phyloP scores from a whole-genome alignment of 2,113 vertebrate species.

The Gadus macrocephalus region DNA sequence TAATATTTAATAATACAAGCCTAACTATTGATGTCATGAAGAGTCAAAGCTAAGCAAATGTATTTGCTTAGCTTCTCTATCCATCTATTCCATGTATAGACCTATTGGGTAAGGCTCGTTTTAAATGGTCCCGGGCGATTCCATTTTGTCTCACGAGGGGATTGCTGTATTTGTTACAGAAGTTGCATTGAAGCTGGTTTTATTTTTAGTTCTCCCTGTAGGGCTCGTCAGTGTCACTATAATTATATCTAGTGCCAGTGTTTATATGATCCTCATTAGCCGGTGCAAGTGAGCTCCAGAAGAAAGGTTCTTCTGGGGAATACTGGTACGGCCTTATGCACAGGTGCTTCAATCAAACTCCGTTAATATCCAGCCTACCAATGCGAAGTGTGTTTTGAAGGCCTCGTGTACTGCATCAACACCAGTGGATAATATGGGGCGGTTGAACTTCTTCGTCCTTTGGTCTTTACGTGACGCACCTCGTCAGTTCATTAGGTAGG shows the following conservation, averaged over 20 bases:
- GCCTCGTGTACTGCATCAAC: background rate
- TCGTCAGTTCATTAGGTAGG: constrained; percentile 73
- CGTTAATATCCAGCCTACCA: too few relatives aligned
- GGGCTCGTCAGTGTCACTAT: constrained; percentile 9
- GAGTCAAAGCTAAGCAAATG: background rate
- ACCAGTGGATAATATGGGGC: constrained; percentile 50
- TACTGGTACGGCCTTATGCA: too few relatives aligned
- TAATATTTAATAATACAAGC: too few relatives aligned
- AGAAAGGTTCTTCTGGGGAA: too few relatives aligned
- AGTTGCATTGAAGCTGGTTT: constrained; percentile 58
- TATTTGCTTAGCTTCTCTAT: constrained; percentile 1
- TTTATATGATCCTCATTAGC: too few relatives aligned
- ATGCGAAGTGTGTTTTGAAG: too few relatives aligned
- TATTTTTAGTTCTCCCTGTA: constrained; percentile 54
- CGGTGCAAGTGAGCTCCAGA: too few relatives aligned
- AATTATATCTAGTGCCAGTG: background rate
- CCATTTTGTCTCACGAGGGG: constrained; percentile 56
- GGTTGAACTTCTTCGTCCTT: constrained; percentile 70
- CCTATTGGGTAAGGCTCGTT: constrained; percentile 9
- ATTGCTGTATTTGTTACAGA: constrained; percentile 67
- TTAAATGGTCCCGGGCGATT: constrained; percentile 52
- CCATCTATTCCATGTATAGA: constrained; percentile 43
- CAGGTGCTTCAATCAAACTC: too few relatives aligned
- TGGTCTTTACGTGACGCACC: constrained; percentile 76
- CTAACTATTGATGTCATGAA: too few relatives aligned